phyloP scores from a whole-genome alignment of 2,888 invertebrate species.

The Copidosoma aretas region DNA sequence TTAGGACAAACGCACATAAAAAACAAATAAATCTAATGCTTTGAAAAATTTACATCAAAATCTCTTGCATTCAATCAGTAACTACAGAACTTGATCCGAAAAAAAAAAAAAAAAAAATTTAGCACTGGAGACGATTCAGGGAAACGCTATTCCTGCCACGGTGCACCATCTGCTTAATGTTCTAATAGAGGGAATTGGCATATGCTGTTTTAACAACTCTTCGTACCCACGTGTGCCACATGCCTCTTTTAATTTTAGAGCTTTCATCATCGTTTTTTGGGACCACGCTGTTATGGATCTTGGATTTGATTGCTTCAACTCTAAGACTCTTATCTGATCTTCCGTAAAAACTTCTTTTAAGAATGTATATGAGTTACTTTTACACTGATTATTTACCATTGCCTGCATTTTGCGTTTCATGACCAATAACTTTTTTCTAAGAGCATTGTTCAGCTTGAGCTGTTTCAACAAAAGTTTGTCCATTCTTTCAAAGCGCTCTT shows the following conservation, averaged over 20 bases:
- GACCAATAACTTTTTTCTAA: conserved; percentile 29
- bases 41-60: too few species aligned
- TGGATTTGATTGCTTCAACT: conserved; percentile 29
- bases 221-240: conserved; percentile 36
- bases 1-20: too few species aligned
- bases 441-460: conserved; percentile 31
- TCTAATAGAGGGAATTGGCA: conserved; percentile 32
- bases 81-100: background rate
- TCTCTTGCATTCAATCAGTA: too few species aligned
- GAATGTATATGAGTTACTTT: conserved; percentile 5
- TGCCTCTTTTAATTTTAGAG: conserved; percentile 30
- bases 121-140: conserved; percentile 9
- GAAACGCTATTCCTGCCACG: conserved; percentile 27
- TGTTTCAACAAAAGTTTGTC: conserved; percentile 33
- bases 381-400: conserved; percentile 10
- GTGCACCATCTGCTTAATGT: conserved; percentile 35
- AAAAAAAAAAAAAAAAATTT: conserved; percentile 3
- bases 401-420: conserved; percentile 18
- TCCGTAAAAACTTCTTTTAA: conserved; percentile 30
- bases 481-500: conserved; percentile 37
- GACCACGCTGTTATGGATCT: conserved; percentile 35
- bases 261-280: conserved; percentile 36
- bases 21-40: too few species aligned
- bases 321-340: conserved; percentile 34
- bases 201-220: conserved; percentile 33